Evolutionary conservation across 2,113 vertebrate species (phyloP), one percentile per base, ranked within the genome.

Genomic region (Muscicapa adusta): DNA sequence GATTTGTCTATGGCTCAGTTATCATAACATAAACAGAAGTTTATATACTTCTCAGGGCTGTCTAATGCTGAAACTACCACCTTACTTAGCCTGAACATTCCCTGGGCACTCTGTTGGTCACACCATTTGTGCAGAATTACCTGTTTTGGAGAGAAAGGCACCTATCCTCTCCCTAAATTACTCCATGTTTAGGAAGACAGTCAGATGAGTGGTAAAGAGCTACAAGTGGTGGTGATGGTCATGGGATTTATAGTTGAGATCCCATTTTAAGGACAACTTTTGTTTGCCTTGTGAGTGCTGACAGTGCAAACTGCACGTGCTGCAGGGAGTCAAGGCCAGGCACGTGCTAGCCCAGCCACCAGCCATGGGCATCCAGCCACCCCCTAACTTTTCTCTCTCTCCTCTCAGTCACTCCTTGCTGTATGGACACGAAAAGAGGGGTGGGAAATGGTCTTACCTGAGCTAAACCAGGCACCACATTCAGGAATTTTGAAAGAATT

Each of bases 251-350:
- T 14, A 19, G 24, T 17, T 75, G 18, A 62, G 28, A 36, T 51
- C 22, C 14, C 4, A 0, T 53, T 84, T 77, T 48, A 17, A 34
- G 54, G 40, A 33, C 8, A 40, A 56, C 10, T 24, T 53, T 43
- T 54, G 7, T 57, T 78, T 47, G 18, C 25, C 18, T 53, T 10
- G 6, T 47, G 43, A 47, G 57, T 34, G 38, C 57, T 53, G 24
- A 17, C 28, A n/a, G 2, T 20, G 18, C 48, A 63, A 68, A 42
- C 5, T 8, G 5, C 14, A 11, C 0, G 0, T 31, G 43, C 68
- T 10, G 5, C 70, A 34, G 48, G 18, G 36, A 74, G 50, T n/a
- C 16, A 1, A 57, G 65, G 23, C n/a, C 40, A 31, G 40, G 60
- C 10, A 4, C 3, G 24, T 5, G 16, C 58, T 19, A 48, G 36